A percentile compares a stretch with the other conserved stretches of the same genome.
Evolutionary conservation across 2,113 vertebrate genomes (phyloP).

Genomic region (Lasiurus cinereus): DNA sequence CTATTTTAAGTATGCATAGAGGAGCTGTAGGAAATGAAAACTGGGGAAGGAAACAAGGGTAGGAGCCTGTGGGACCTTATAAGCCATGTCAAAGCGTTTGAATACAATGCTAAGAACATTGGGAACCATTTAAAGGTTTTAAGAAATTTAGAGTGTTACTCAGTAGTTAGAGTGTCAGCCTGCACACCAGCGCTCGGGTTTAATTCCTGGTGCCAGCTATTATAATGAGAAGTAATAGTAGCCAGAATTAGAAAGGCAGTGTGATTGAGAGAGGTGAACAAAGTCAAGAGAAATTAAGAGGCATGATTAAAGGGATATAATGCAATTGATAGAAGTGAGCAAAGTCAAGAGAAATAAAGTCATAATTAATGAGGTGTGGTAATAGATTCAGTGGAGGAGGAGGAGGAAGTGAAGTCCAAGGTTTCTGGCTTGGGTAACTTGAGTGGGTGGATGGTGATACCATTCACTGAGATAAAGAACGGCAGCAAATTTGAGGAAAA

Average conservation of each 20-base stretch:
- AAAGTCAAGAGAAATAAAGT: conserved; percentile 34
- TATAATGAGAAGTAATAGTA: not conserved
- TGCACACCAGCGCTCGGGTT: no score
- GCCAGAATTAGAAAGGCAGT: not conserved
- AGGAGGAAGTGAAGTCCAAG: not conserved
- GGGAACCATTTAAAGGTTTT: not conserved
- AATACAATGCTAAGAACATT: not conserved
- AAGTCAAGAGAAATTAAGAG: conserved; percentile 11
- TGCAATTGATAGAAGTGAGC: not conserved
- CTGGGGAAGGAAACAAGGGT: not conserved
- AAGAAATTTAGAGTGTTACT: not conserved
- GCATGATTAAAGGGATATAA: not conserved
- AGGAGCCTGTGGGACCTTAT: not conserved
- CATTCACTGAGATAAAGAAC: not conserved
- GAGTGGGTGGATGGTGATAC: not conserved
- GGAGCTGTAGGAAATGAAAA: not conserved
- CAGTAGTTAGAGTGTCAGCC: no score
- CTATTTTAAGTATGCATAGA: not conserved
- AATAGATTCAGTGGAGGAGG: not conserved
- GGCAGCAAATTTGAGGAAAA: not conserved
- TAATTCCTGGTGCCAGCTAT: not conserved
- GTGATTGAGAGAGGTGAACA: not conserved
- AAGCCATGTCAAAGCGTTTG: not conserved
- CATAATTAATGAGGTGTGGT: not conserved
- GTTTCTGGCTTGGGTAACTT: not conserved